phyloP scores from a whole-genome alignment of 2,797 vertebrate species.

The Premnoplex brunnescens region DNA sequence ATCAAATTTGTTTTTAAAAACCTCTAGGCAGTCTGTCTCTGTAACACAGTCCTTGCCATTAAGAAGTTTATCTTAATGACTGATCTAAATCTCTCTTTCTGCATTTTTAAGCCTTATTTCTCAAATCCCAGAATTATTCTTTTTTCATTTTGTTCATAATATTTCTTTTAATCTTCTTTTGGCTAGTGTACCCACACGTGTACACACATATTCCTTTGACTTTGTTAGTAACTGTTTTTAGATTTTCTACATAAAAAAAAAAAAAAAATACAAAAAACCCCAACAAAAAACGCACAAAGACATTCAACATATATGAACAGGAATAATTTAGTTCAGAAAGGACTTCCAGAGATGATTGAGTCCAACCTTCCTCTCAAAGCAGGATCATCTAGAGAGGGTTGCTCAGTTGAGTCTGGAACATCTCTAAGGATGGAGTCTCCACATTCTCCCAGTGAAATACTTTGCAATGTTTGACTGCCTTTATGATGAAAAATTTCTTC shows the following conservation, averaged over 20 bases:
- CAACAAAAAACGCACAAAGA: neutral
- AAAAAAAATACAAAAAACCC: neutral
- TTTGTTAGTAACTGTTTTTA: neutral
- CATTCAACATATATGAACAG: neutral
- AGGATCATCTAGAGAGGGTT: neutral
- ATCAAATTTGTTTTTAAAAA: neutral
- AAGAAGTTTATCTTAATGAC: neutral
- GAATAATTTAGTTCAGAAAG: neutral
- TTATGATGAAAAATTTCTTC: neutral
- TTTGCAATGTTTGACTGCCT: neutral
- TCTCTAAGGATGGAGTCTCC: neutral
- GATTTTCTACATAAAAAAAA: neutral
- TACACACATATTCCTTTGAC: neutral
- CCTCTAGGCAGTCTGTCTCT: neutral
- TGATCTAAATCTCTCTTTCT: neutral
- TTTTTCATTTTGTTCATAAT: neutral
- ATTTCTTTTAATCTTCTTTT: neutral
- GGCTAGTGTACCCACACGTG: rapidly evolving
- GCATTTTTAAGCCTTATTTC: neutral
- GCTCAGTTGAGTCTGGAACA: neutral
- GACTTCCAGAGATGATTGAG: neutral
- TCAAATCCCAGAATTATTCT: neutral
- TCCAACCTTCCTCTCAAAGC: neutral
- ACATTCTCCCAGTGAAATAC: neutral
- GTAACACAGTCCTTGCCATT: neutral